Base-by-base conservation (phyloP, 92 coral and sea anemone genomes). In the Scolanthus callimorphus region DNA sequence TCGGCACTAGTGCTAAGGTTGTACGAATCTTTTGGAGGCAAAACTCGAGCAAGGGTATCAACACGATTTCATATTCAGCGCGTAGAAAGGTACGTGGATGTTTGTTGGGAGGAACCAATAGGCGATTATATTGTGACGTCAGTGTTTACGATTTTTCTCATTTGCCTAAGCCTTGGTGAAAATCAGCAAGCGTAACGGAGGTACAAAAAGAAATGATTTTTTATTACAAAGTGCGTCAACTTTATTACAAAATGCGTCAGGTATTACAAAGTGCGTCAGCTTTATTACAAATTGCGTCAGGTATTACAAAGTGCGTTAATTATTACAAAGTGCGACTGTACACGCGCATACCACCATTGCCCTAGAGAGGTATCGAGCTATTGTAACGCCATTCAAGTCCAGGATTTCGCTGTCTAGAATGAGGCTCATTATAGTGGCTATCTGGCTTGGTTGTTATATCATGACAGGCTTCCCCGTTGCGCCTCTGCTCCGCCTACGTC, bases 21-120 rank as follows among this genome's bases (percentile, higher is more conserved):
- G 20, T 94, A 94, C 34, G 99, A 94, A 65, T 73, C 96, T 6
- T 94, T 80, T 51, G 99, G 99, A 27, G 88, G 96, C 17, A 96
- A 83, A 51, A 67, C 88, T 25, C 66, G 77, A 12, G 49, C 82
- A 11, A 60, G 54, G 3, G 63, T 94, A 25, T 62, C 81, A 2
- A 71, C 99, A 8, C 21, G 62, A 22, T 76, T 94, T 22, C n/a
- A n/a, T 10, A 51, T 91, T 21, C 58, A 31, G 11, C 45, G 62
- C 8, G 76, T 66, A 26, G 37, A 50, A 52, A 91, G 78, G 97
- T 91, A 69, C 22, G 71, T 6, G 15, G 15, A 34, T 15, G 15
- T 6, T 34, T 34, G 9, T 34, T 34, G 15, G 15, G 15, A 15
- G n/a, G n/a, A n/a, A n/a, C n/a, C n/a, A n/a, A n/a, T n/a, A n/a